Evolutionary conservation across 2,888 invertebrate genomes (phyloP), one percentile per base, ranked within the genome.

Genomic region (Nymphalis c-album): DNA sequence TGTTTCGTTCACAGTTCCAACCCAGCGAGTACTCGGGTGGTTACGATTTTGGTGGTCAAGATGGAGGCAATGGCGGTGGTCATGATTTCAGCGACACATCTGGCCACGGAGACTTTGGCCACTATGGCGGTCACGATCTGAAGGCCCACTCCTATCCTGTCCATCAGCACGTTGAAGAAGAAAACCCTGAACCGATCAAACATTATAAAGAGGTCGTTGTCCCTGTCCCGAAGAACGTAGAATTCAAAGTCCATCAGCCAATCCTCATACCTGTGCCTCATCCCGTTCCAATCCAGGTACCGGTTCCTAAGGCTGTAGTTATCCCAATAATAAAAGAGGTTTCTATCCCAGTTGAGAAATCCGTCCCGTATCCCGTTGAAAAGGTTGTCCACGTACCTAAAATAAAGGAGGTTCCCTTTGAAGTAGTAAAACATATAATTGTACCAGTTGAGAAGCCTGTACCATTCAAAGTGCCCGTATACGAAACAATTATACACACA

Each of bases 401-500:
- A 66, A 93, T 95, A 70, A 95, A 95, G 77, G 94, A 94, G 0
- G 94, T 95, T 5, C 95, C 95, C 1, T 94, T 95, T 26, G 94
- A 94, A 65, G 95, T 95, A 0, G 92, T 95, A 53, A 95, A 95
- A 73, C 95, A 95, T 77, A 85, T 95, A 16, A 93, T 94, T 6
- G 94, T 95, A n/a, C 94, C 94, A 0, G 94, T 95, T 0, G 94
- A 94, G 60, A 95, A 95, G 73, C 95, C 95, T 0, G 91, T 94
- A 51, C 95, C 95, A 0, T 94, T 95, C 71, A 95, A 94, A 79
- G 95, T 95, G 40, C 95, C 95, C 0, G 94, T 95, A 3, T 94
- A 95, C 80, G 95, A 95, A 85, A 94, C 95, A 51, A 94, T 95
- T 68, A 95, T 95, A 76, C 95, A 95, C 77, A 94, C 95, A 63